Evolutionary conservation across 2,888 invertebrate genomes (phyloP).

Genomic region (Eupithecia dodoneata): DNA sequence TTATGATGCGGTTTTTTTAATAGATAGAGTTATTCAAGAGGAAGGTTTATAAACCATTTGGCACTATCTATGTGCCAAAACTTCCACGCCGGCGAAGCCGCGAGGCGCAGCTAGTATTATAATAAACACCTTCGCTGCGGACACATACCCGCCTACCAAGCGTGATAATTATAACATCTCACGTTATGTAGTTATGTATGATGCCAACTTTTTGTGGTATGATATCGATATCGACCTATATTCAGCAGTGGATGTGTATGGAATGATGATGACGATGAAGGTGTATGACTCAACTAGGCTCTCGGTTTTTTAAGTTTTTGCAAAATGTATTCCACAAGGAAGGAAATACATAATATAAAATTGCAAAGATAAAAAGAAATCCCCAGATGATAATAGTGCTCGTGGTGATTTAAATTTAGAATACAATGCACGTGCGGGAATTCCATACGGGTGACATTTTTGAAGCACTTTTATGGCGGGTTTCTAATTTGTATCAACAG

Average conservation of each 20-base stretch:
- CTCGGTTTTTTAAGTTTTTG: background rate
- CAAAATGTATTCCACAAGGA: constrained; percentile 11
- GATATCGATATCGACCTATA: background rate
- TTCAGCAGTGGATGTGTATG: background rate
- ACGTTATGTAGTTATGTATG: too few relatives aligned
- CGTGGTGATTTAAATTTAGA: background rate
- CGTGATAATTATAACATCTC: background rate
- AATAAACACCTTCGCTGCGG: background rate
- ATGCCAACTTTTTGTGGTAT: too few relatives aligned
- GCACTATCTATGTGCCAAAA: too few relatives aligned
- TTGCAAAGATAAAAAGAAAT: constrained; percentile 11
- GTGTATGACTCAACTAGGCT: background rate
- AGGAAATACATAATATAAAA: constrained; percentile 17
- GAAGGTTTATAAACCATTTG: too few relatives aligned
- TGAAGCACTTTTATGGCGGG: background rate
- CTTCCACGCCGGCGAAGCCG: too few relatives aligned
- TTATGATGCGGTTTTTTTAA: too few relatives aligned
- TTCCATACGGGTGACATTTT: constrained; percentile 15
- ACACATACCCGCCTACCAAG: background rate
- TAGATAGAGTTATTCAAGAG: too few relatives aligned
- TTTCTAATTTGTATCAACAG: background rate
- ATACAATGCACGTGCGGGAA: constrained; percentile 12
- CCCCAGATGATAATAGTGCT: constrained; percentile 9
- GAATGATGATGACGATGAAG: background rate
- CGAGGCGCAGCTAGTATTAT: too few relatives aligned